A percentile compares a stretch with the other conserved stretches of the same genome.
Conservation (phyloP, 2,113 vertebrate species). For the Brienomyrus brachyistius region DNA sequence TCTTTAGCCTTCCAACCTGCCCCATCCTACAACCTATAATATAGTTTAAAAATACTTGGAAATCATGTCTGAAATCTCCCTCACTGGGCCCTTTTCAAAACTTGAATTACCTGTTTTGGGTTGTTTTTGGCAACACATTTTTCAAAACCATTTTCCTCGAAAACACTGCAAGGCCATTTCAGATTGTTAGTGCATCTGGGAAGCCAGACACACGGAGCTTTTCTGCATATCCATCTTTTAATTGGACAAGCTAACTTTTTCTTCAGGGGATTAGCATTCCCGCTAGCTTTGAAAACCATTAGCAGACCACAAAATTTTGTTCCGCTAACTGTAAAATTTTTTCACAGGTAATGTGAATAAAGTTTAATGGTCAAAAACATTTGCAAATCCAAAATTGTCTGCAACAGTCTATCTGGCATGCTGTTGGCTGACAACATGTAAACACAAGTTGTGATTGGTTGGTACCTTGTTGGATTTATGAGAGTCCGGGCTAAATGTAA, state of each 20-base stretch:
- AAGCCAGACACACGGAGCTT: slow-evolving; percentile 26
- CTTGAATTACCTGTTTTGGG: neutral
- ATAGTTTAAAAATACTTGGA: neutral
- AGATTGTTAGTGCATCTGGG: slow-evolving; percentile 23
- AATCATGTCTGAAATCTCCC: neutral
- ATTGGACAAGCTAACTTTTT: slow-evolving; percentile 6
- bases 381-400: neutral
- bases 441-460: neutral
- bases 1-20: neutral
- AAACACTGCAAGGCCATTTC: neutral
- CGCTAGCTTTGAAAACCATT: neutral
- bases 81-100: neutral
- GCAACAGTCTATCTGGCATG: neutral
- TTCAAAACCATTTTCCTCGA: neutral
- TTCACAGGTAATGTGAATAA: neutral
- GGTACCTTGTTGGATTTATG: neutral
- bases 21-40: neutral
- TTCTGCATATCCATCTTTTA: slow-evolving; percentile 31
- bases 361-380: neutral
- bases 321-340: neutral
- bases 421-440: neutral
- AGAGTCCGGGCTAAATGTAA: neutral
- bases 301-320: neutral
- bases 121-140: neutral
- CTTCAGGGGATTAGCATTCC: neutral